These are phyloP conservation scores for Cephalotes varians DNA, from an alignment of 2,888 invertebrate genomes.

Conservation along the genomic window DNA sequence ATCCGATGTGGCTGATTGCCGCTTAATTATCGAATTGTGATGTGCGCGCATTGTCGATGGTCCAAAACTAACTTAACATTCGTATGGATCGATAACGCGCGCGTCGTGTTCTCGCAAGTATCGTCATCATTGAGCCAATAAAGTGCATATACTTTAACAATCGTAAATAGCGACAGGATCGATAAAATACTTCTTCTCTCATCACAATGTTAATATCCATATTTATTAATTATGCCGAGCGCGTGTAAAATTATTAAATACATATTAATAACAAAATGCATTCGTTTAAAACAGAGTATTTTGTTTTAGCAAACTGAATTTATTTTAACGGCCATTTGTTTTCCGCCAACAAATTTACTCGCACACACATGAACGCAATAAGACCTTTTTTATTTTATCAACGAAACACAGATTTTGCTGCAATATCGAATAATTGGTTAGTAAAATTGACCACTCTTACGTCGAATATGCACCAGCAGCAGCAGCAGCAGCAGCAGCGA, in stretches of 20 bases:
- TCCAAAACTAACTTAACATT: conserved; percentile 43
- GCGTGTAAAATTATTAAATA: not conserved
- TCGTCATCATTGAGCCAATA: conserved; percentile 6
- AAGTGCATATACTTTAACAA: not conserved
- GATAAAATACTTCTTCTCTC: not conserved
- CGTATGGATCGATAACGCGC: conserved; percentile 22
- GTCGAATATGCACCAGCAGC: conserved; percentile 5
- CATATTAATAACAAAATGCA: not conserved
- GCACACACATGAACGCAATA: not conserved
- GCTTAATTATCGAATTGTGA: conserved; percentile 52
- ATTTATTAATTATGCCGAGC: conserved; percentile 3
- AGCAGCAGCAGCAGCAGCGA: not conserved
- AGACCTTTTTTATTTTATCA: conserved; percentile 26
- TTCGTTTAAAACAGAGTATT: not conserved
- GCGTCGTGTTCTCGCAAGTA: conserved; percentile 25
- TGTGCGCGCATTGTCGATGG: conserved; percentile 40
- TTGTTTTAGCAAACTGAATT: conserved; percentile 7
- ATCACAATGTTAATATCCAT: not conserved
- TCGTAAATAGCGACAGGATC: not conserved
- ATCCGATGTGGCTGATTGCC: conserved; percentile 48
- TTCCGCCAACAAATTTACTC: conserved; percentile 14
- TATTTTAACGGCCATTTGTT: not conserved
- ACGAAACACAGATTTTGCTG: not conserved
- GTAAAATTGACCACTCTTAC: conserved; percentile 18
- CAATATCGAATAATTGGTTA: conserved; percentile 29